Base-by-base conservation (phyloP, 2,888 invertebrate genomes). In the Orchestes rusci region DNA sequence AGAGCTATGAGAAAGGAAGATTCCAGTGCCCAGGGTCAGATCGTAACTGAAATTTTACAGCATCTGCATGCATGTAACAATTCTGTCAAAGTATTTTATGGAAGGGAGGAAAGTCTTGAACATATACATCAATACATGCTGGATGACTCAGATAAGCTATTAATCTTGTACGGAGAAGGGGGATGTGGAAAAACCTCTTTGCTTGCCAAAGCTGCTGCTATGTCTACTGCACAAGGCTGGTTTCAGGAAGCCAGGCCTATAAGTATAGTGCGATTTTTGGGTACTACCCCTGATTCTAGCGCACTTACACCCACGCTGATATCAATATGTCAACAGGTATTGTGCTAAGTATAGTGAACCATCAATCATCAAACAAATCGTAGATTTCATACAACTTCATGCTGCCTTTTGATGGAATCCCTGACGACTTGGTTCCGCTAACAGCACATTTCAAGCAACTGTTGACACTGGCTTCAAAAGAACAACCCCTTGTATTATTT, bases 101-200 rank as follows among this genome's bases (percentile, higher is more conserved):
- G 96, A 0, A 77, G 96, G 43, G 89, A 89, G 66, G 85, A 88
- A 51, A 89, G 85, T 57, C 70, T 96, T 48, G 76, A 80, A 53
- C 81, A 77, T 52, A 90, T 92, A 33, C 77, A 84, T 62, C 73
- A 79, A 39, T 88, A 93, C 66, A 89, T 94, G 82, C 73, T 82
- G 57, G 87, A 84, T 33, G 79, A 82, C 47, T 85, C 84, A 12
- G 88, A 89, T 60, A 88, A 91, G 62, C 93, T 95, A 1, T 71
- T 95, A 46, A 88, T 95, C 15, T 71, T 96, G 43, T 91, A 91
- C 64, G 97, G 97, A 23, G 92, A 92, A 69, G 91, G 95, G 61
- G 97, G 97, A 30, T 96, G 96, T 63, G 97, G 97, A 0, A 99
- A 99, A 69, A 97, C 97, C 1, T 96, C 96, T 13, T 73, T 97